Evolutionary conservation across 92 coral and sea anemone species (phyloP), one percentile per base, ranked within the genome.

Genomic region (Siderastrea radians): DNA sequence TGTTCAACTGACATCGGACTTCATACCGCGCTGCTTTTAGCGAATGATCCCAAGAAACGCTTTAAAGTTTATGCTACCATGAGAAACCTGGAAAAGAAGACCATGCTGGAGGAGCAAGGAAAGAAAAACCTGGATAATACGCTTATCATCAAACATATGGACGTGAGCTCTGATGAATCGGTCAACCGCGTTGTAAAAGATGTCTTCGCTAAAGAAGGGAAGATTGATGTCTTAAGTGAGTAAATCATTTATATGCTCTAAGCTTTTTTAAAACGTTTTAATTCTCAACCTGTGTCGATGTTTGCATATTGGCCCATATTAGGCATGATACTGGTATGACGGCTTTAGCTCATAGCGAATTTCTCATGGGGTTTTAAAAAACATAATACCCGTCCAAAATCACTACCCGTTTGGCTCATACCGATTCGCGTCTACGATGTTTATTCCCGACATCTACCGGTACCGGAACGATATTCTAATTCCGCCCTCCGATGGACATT

Each of bases 11-110:
- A 98, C 38, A 94, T 96, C 58, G 99, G 99, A 46, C 87, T 93
- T 57, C 72, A 92, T 76, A 91, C 96, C 6, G 98, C 99, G 59
- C 67, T 94, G 16, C 89, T 93, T 69, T 93, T 96, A 15, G 95
- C 99, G 7, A 93, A 89, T 77, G 96, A 94, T 84, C 84, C 81
- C 53, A 91, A 91, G 38, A 94, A 91, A 83, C 93, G 96, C 52
- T 96, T 83, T 45, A 96, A 95, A 88, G 98, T 96, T 14, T 96
- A 89, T 86, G 99, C 99, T n/a, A 88, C 95, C 26, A 93, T 96
- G 98, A 79, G 98, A 89, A 96, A 93, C 78, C 89, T 94, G 62
- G 90, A 85, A 46, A 94, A 96, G 91, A 88, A 88, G 83, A 88
- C 45, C 4, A 66, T 47, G 14, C 90, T 96, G 12, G 95, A 94